Base-by-base conservation (phyloP, 2,797 vertebrate genomes). In the Pseudocheirus occidentalis region DNA sequence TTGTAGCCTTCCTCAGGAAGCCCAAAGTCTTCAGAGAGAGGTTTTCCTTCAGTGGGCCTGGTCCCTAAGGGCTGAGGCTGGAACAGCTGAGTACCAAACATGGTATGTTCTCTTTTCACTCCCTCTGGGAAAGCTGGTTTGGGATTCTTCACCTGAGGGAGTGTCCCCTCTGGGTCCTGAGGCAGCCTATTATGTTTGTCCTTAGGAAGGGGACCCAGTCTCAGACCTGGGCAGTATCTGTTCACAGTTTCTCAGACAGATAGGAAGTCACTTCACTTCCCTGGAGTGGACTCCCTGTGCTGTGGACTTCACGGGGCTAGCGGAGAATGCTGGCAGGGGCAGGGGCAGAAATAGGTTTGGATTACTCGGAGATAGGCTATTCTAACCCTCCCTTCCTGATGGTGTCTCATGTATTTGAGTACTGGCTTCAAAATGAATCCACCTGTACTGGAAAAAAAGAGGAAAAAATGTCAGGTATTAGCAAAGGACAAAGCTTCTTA, bases 41-140 rank as follows among this genome's bases (percentile, higher is more conserved):
- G 94, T 2, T 21, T 96, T 31, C 89, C 92, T 95, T 98, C 9
- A 0, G 91, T 2, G 2, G 97, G 34, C 0, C 40, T 0, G 0
- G 96, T 55, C 73, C 62, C 92, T 94, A 0, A 27, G 56, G 97
- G 89, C 52, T 46, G 98, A 91, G 28, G 52, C 4, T 90, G 97
- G 95, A 94, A 27, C 21, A 98, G 92, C 90, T 97, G 98, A 55
- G 97, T 87, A 2, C 96, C 96, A 95, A 98, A 96, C 98, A 98
- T 98, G 58, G 34, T 54, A 91, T 89, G 34, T 34, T 55, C 62
- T 62, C 46, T 94, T 31, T 50, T 46, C 50, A 27, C 40, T 50
- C 21, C 59, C 40, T 87, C n/a, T 87, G 24, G 40, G 40, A 50
- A 87, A 87, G 40, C 73, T 87, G 73, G 40, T 50, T 87, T 27